Evolutionary conservation across 2,113 vertebrate species (phyloP).

Genomic region (Clarias batrachus): DNA sequence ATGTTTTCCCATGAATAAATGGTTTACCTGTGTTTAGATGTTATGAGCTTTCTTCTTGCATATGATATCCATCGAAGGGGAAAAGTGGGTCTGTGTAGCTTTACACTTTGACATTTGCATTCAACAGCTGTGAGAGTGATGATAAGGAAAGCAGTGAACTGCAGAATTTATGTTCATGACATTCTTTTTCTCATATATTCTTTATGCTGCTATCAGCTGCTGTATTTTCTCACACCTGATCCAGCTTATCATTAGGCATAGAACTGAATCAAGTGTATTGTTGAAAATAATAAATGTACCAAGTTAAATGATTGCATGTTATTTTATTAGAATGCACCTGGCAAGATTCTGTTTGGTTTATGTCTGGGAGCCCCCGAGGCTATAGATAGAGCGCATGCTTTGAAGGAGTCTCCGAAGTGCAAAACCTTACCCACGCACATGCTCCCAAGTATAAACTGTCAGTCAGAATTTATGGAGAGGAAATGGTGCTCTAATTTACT

Average conservation of each 20-base stretch:
- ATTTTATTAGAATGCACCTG: background rate
- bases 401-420: background rate
- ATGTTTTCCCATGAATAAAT: background rate
- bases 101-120: constrained; percentile 31
- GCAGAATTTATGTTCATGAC: constrained; percentile 18
- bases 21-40: background rate
- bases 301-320: background rate
- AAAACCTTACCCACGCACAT: constrained; percentile 33
- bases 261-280: background rate
- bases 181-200: background rate
- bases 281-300: background rate
- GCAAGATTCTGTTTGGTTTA: background rate
- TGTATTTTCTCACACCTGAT: constrained; percentile 13
- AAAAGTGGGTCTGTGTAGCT: constrained; percentile 13
- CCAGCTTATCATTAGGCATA: background rate
- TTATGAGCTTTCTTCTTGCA: background rate
- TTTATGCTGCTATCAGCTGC: background rate
- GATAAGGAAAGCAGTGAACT: constrained; percentile 42
- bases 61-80: background rate
- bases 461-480: constrained; percentile 38
- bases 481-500: constrained; percentile 31
- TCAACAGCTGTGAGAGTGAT: constrained; percentile 45
- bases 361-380: background rate
- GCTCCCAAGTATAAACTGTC: constrained; percentile 36
- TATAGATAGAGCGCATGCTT: constrained; percentile 35